Base-by-base conservation (phyloP, 2,113 vertebrate species). In the Cardinalis cardinalis region DNA sequence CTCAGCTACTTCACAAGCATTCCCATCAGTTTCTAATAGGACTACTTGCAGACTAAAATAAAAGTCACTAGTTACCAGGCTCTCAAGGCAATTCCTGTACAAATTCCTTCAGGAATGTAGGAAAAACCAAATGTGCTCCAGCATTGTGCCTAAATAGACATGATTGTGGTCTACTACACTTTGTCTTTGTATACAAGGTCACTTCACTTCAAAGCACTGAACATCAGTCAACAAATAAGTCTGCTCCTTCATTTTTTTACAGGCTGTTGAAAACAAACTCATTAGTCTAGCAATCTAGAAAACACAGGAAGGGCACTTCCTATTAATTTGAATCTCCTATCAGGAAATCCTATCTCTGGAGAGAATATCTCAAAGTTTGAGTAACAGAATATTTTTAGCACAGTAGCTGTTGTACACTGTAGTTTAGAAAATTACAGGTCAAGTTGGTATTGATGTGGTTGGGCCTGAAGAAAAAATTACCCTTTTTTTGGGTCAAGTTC, bases 221-320 rank as follows among this genome's bases (percentile, higher is more conserved):
- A 55, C 10, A 60, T 32, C 16, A 60, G 19, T 82, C 38, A 53
- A 2, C 58, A 70, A 29, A 56, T 87, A 82, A 63, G 48, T 71
- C 43, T 48, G 14, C 21, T 70, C 6, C 9, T 52, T 58, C 32
- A 0, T 80, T 75, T 71, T 55, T 71, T 77, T 79, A 24, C 64
- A 87, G 10, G 23, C n/a, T 1, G 19, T 84, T 93, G 68, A 95
- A 93, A 94, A 93, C 81, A 95, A 90, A 34, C 82, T 80, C 61
- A 56, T 92, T 90, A 95, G 49, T 16, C 48, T 86, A 28, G 76
- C 64, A 81, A 44, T 69, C 59, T 58, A 79, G 70, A 91, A 95
- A 94, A 95, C 69, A 93, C 73, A 89, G 96, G 92, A 96, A 96
- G 55, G 53, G 74, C 46, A 94, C 68, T 97, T 95, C 91, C 89